Evolutionary conservation across 2,797 vertebrate genomes (phyloP), one percentile per base, ranked within the genome.

Genomic region (Parauchenoglanis ngamensis): DNA sequence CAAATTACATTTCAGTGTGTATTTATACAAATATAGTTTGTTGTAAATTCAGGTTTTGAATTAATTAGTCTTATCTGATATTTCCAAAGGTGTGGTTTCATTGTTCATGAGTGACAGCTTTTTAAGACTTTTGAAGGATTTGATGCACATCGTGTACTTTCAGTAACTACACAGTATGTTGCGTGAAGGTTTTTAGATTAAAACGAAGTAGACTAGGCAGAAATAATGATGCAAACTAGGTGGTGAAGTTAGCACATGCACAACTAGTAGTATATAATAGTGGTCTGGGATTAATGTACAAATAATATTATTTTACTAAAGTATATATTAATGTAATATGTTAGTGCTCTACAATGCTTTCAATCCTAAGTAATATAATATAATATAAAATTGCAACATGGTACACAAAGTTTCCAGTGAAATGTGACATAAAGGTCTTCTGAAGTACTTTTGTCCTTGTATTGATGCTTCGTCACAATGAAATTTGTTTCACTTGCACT

Each of bases 121-220:
- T 78, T 78, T 75, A 46, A 75, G 72, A 2, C 72, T 49, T 49
- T 75, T 54, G 46, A 76, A 76, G 25, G 13, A 28, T 76, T 76
- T 28, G 46, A n/a, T 54, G 1, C 25, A 17, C 73, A 76, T 54
- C 1, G 49, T 49, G 25, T 54, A 5, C 15, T 76, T 73, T 73
- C 28, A 49, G 10, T 49, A 49, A 73, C 11, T 25, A 25, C 70
- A 25, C 44, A 25, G 70, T 73, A 25, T 12, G 17, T 23, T 73
- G 21, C 13, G 11, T 23, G 40, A 49, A 73, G 40, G 1, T 13
- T 49, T 65, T 4, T 63, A 76, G 8, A 73, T 72, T 72, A 35
- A 6, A 17, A 68, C 35, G 7, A 35, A 68, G 7, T 0, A 19
- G 67, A 7, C 15, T 1, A 19, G 44, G 68, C 19, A 23, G 35